phyloP scores from a whole-genome alignment of 2,888 invertebrate species.

The Eupelmus urozonus region DNA sequence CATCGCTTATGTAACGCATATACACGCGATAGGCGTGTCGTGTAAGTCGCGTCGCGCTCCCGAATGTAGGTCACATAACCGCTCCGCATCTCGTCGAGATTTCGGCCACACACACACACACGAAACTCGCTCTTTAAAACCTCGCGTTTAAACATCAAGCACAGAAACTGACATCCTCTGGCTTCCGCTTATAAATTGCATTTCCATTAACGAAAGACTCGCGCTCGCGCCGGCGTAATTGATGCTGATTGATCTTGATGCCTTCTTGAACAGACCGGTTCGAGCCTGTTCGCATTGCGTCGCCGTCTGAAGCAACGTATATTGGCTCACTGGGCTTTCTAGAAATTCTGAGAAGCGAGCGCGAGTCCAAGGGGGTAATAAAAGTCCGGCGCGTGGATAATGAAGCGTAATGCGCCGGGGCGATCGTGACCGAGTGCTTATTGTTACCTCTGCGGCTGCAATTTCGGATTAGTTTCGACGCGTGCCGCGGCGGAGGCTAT shows the following conservation, averaged over 20 bases:
- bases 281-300: constrained; percentile 30
- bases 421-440: background rate
- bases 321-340: too few species aligned
- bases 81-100: too few species aligned
- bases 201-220: background rate
- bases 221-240: constrained; percentile 20
- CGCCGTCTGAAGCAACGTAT: too few species aligned
- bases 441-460: too few species aligned
- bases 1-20: constrained; percentile 20
- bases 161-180: too few species aligned
- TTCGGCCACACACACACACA: too few species aligned
- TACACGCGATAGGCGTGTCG: background rate
- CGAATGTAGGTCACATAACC: constrained; percentile 23
- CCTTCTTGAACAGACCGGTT: constrained; percentile 55
- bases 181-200: constrained; percentile 29
- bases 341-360: too few species aligned
- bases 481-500: too few species aligned
- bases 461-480: too few species aligned
- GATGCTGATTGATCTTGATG: constrained; percentile 49
- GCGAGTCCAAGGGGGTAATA: background rate
- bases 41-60: too few species aligned
- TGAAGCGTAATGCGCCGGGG: background rate
- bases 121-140: too few species aligned
- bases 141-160: too few species aligned
- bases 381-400: background rate